Percentiles rank a stretch among this genome's conserved stretches.
These are phyloP conservation scores for Protobothrops flavoviridis DNA, from an alignment of 2,113 vertebrate genomes.

Conservation along the genomic window DNA sequence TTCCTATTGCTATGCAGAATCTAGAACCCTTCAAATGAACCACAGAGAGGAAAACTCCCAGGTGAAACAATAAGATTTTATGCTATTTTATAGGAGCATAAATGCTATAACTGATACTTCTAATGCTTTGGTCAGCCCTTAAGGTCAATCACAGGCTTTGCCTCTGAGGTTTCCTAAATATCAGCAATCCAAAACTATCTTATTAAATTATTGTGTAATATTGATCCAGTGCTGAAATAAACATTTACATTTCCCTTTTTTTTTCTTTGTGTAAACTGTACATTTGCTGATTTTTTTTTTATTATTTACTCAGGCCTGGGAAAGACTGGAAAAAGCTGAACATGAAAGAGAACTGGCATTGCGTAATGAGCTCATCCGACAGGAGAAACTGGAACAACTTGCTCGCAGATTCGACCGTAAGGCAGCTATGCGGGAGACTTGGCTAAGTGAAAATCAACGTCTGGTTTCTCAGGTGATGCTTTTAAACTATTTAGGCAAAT, in stretches of 20 bases:
- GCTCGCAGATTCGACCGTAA: conserved; percentile 95
- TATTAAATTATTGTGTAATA: conserved; percentile 7
- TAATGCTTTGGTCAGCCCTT: not conserved
- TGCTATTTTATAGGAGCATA: not conserved
- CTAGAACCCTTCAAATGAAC: not conserved
- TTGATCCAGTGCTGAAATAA: conserved; percentile 23
- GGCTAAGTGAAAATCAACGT: conserved; percentile 96
- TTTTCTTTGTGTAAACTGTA: not conserved
- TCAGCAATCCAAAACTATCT: conserved; percentile 5
- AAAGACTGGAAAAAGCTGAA: conserved; percentile 97
- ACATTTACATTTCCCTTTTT: conserved; percentile 26
- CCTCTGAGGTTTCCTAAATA: not conserved
- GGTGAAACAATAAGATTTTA: not conserved
- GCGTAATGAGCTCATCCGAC: conserved; percentile 93
- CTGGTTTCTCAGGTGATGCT: conserved; percentile 89
- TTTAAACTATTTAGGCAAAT: conserved; percentile 27
- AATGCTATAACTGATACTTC: not conserved
- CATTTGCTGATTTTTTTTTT: not conserved
- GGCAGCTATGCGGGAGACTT: conserved; percentile 97
- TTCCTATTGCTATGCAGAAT: not conserved
- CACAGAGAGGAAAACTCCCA: not conserved
- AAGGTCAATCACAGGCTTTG: not conserved
- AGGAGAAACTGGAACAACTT: conserved; percentile 98
- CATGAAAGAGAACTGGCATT: conserved; percentile 95
- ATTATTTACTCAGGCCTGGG: conserved; percentile 82